Evolutionary conservation across 2,113 vertebrate genomes (phyloP), one percentile per base, ranked within the genome.

Genomic region (Microtus montanus): DNA sequence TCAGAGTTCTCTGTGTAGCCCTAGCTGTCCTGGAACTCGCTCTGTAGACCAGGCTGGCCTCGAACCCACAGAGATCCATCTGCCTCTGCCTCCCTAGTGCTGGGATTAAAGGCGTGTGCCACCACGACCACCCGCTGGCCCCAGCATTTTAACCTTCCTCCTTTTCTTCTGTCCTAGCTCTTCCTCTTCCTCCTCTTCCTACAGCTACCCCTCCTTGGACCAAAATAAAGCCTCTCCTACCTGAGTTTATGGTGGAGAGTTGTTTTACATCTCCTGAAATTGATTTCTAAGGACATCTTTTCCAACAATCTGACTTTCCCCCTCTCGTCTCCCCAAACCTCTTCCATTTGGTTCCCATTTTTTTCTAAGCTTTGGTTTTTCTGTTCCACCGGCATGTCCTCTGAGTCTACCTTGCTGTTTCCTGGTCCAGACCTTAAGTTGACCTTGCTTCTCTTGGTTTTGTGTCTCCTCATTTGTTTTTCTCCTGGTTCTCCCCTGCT

Each of bases 361-460:
- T 54, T 28, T 66, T 82, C 66, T 61, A 38, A 84, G 26, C 30
- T 17, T 2, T 5, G 54, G 52, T 30, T 38, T 63, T 77, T 61
- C 41, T 63, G 0, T 6, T 15, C n/a, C 11, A 28, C 22, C 2
- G 35, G 24, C 77, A 1, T 0, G 0, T 47, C 52, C 64, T 1
- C 7, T 7, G 49, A 91, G 54, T 13, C n/a, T 5, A 2, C 24
- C 20, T 52, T 2, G 35, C 0, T 71, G 0, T 35, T 54, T 93
- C 63, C 80, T 52, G 44, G 64, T 70, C 68, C 38, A 28, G 0
- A 41, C 28, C 75, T 74, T 44, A 30, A 28, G 38, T 0, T 38
- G 13, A 58, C 13, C 70, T 11, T 2, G 1, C 87, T 71, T 71
- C 30, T 44, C 73, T 44, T 83, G 8, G 0, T 35, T 35, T 5